Percentiles rank a stretch among this genome's conserved stretches.
Evolutionary conservation across 1,140 invertebrate species (phyloP).

Genomic region (Ostrea denselamellosa): DNA sequence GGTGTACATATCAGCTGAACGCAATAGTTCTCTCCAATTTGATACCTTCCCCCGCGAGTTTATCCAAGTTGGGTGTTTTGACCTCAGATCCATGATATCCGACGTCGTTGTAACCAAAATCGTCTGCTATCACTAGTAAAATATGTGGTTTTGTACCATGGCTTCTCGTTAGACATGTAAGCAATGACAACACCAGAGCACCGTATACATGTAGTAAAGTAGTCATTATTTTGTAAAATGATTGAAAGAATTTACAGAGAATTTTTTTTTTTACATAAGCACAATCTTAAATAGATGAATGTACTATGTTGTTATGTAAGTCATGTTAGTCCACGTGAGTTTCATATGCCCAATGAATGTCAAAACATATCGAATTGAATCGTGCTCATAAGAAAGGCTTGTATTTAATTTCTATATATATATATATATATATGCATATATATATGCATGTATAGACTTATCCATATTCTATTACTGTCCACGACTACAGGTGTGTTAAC

Average conservation of each 20-base stretch:
- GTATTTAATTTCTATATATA: background rate
- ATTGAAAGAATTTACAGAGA: too few species aligned
- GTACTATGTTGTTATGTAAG: too few species aligned
- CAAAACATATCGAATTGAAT: too few species aligned
- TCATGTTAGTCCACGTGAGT: too few species aligned
- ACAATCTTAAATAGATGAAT: too few species aligned
- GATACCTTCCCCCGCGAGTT: conserved; percentile 65
- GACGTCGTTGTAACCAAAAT: conserved; percentile 71
- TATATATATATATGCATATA: background rate
- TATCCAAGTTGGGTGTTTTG: conserved; percentile 70
- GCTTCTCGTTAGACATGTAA: background rate
- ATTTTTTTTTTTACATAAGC: too few species aligned
- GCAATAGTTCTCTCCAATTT: conserved; percentile 73
- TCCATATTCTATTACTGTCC: too few species aligned
- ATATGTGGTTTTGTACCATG: conserved; percentile 62
- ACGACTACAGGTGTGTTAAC: too few species aligned
- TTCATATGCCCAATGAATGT: too few species aligned
- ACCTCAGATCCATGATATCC: conserved; percentile 72
- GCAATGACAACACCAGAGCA: background rate
- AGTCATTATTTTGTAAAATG: background rate
- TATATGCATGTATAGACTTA: too few species aligned
- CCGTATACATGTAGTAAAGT: background rate
- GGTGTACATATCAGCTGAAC: conserved; percentile 74
- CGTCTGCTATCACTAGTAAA: conserved; percentile 70
- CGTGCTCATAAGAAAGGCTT: background rate